These are phyloP conservation scores for Cephus runcator DNA, from an alignment of 2,888 invertebrate species.

Conservation along the genomic window DNA sequence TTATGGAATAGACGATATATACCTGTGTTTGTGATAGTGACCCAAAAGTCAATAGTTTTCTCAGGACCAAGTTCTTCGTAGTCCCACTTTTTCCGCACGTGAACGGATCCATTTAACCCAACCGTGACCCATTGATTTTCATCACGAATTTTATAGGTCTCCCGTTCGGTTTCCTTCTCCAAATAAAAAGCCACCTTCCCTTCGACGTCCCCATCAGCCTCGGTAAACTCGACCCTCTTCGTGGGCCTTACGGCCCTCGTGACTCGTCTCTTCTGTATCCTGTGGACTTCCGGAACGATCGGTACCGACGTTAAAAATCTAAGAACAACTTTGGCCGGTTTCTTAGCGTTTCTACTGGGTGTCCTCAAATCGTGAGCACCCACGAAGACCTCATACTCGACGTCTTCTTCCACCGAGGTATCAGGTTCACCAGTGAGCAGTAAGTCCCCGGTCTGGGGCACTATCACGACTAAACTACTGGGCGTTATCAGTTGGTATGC, in stretches of 20 bases:
- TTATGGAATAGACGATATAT: constrained; percentile 46
- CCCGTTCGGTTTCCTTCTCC: constrained; percentile 91
- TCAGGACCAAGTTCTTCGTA: constrained; percentile 94
- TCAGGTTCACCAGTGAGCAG: constrained; percentile 84
- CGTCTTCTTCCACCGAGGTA: constrained; percentile 68
- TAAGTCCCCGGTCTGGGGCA: constrained; percentile 92
- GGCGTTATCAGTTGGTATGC: constrained; percentile 86
- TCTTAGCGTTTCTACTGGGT: constrained; percentile 77
- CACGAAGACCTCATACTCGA: constrained; percentile 77
- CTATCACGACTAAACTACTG: constrained; percentile 86
- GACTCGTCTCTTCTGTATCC: constrained; percentile 67
- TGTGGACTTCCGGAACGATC: constrained; percentile 52
- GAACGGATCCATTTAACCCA: constrained; percentile 89
- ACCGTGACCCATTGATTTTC: constrained; percentile 96
- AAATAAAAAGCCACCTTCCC: constrained; percentile 89
- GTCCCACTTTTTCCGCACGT: constrained; percentile 97
- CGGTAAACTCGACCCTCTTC: constrained; percentile 90
- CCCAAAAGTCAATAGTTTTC: constrained; percentile 96
- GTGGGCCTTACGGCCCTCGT: constrained; percentile 94
- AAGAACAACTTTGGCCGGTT: constrained; percentile 80
- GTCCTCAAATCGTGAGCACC: constrained; percentile 85
- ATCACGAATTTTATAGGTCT: constrained; percentile 92
- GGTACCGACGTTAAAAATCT: constrained; percentile 70
- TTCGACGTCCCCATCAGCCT: constrained; percentile 89
- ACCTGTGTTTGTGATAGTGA: constrained; percentile 90